These are phyloP conservation scores for Sitta europaea DNA, from an alignment of 2,113 vertebrate species.

Conservation along the genomic window DNA sequence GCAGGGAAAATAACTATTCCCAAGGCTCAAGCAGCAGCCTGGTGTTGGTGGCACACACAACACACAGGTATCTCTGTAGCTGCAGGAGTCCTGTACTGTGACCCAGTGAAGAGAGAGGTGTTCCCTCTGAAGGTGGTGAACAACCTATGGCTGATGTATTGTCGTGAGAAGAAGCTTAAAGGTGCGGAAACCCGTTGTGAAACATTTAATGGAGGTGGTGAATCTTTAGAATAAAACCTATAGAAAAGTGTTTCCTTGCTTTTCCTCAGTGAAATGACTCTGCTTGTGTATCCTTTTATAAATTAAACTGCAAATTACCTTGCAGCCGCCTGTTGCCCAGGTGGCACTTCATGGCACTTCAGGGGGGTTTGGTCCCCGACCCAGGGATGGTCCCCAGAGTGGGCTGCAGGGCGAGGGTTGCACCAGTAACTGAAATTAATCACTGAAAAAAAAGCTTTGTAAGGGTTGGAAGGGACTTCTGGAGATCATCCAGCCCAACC, in stretches of 20 bases:
- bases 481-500: not conserved
- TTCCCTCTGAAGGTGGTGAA: fast-evolving
- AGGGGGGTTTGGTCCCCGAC: fast-evolving
- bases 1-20: not conserved
- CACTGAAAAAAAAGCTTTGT: not conserved
- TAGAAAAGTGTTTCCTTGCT: fast-evolving
- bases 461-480: not conserved
- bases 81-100: not conserved
- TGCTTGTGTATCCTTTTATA: fast-evolving
- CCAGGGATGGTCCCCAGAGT: too few species aligned
- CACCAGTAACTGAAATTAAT: not conserved
- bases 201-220: not conserved
- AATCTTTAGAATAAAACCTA: not conserved
- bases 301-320: not conserved
- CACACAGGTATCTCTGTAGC: fast-evolving
- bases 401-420: not conserved
- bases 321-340: fast-evolving
- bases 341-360: too few species aligned
- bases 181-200: fast-evolving
- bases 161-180: fast-evolving
- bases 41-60: not conserved
- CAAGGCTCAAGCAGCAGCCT: not conserved
- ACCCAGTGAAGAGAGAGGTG: fast-evolving
- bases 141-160: not conserved
- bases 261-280: not conserved